A percentile compares a stretch with the other conserved stretches of the same genome.
Conservation (phyloP, 1,140 invertebrate species). For the Parapsyche elsis region DNA sequence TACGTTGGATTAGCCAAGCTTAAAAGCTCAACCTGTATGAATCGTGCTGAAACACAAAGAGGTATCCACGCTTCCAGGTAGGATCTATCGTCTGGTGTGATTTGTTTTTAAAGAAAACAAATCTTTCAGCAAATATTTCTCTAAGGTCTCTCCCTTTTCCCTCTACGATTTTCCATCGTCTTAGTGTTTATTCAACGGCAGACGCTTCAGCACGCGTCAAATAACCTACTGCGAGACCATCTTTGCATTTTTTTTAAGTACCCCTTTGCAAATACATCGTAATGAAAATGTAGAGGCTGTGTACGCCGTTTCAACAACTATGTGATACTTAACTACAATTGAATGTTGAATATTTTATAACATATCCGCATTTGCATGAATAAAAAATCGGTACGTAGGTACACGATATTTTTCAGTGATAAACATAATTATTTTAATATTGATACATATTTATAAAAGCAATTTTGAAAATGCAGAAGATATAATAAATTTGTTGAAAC, state of each 20-base stretch:
- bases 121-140: slow-evolving; percentile 18
- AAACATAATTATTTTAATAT: too few relatives aligned
- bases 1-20: neutral
- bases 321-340: too few relatives aligned
- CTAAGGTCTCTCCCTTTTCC: neutral
- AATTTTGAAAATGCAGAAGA: too few relatives aligned
- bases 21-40: neutral
- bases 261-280: neutral
- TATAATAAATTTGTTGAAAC: too few relatives aligned
- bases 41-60: neutral
- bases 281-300: neutral
- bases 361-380: too few relatives aligned
- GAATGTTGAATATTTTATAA: too few relatives aligned
- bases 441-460: too few relatives aligned
- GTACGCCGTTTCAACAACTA: neutral
- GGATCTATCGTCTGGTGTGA: neutral
- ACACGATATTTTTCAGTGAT: too few relatives aligned
- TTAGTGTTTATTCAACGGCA: neutral
- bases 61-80: neutral
- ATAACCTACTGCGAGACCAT: neutral
- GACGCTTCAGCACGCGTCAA: neutral
- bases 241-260: neutral
- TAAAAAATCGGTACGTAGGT: too few relatives aligned
- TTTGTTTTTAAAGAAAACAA: slow-evolving; percentile 27
- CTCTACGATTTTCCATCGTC: neutral